Base-by-base conservation (phyloP, 2,797 vertebrate species). In the Chelidonichthys spinosus region DNA sequence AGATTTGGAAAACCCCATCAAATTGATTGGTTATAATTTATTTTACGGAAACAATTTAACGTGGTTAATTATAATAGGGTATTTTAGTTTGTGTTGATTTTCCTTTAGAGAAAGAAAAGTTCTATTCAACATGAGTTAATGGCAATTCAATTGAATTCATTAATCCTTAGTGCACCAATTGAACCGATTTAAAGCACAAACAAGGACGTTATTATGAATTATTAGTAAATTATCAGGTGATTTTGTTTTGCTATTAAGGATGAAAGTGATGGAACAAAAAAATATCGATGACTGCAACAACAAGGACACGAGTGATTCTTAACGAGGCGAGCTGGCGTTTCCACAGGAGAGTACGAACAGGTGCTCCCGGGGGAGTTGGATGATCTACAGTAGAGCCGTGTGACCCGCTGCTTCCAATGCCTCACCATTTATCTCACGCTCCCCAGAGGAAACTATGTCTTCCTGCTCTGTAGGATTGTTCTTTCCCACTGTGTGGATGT, bases 321-420 rank as follows among this genome's bases (percentile, higher is more conserved):
- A 69, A 50, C 68, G 14, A 42, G 46, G 42, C 50, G 11, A 55
- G 11, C 44, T 18, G 42, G 7, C 14, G 46, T 18, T 44, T 33
- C 43, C 6, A 5, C 25, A 25, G 40, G 63, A 60, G 42, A 1
- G 40, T 14, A 13, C 46, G 33, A 13, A 5, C 17, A 0, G 6
- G 2, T 0, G 3, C 4, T 83, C 79, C 72, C 8, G 18, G 13
- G 72, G 69, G 78, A 81, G 47, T 60, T 17, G 8, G 47, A 56
- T 62, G 73, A 82, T 72, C 4, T 11, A 78, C 55, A 47, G 69
- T 47, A 1, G n/a, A n/a, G 42, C 59, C 18, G 62, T n/a, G 74
- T 69, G 78, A 79, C 75, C 67, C 35, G 73, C 69, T 72, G 65
- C 37, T 33, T 74, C 11, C 1, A 7, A 25, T 25, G 14, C 63